Evolutionary conservation across 2,888 invertebrate genomes (phyloP).

Genomic region (Aphrophora alni): DNA sequence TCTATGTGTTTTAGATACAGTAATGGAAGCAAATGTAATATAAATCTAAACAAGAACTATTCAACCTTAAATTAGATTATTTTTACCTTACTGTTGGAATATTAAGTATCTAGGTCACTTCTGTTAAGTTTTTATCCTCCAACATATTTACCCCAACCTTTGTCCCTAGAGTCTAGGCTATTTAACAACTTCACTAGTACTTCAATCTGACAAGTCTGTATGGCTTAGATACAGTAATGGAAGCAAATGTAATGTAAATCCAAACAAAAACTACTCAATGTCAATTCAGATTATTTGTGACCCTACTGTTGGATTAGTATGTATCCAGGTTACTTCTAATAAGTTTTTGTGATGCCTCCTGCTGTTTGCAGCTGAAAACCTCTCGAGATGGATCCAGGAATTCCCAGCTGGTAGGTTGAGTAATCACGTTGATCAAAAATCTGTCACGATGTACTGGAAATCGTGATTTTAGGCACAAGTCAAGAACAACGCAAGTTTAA

Average conservation of each 20-base stretch:
- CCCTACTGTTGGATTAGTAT: not conserved
- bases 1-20: not conserved
- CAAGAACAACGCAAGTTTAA: too few species aligned
- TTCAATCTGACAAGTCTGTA: not conserved
- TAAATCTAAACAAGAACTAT: not conserved
- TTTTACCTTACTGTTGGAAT: not conserved
- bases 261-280: not conserved
- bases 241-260: not conserved
- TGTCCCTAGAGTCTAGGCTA: not conserved
- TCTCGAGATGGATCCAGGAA: too few species aligned
- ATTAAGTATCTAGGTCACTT: too few species aligned
- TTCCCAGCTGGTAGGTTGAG: too few species aligned
- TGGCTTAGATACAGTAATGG: not conserved
- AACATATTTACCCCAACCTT: too few species aligned
- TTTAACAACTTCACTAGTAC: not conserved
- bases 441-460: too few species aligned
- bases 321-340: too few species aligned
- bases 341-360: too few species aligned
- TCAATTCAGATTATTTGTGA: not conserved
- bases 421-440: too few species aligned
- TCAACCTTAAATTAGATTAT: not conserved
- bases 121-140: too few species aligned
- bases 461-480: too few species aligned
- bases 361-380: too few species aligned
- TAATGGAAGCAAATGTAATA: not conserved